Evolutionary conservation across 1,140 invertebrate species (phyloP), one percentile per base, ranked within the genome.

Genomic region (Harlomillsia oculata): DNA sequence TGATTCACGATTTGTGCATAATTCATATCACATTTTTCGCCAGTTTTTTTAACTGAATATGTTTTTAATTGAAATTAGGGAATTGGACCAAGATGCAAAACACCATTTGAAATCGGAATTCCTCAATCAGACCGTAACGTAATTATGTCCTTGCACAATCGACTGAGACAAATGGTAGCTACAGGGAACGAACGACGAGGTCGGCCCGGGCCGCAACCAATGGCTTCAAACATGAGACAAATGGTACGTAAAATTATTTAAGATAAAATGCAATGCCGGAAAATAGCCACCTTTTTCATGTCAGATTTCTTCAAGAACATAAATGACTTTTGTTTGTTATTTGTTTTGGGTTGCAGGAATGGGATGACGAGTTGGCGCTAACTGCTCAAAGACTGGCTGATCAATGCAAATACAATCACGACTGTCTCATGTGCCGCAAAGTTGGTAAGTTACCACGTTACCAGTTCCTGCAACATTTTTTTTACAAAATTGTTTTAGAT

Each of bases 311-410:
- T n/a, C n/a, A n/a, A n/a, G n/a, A n/a, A n/a, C n/a, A n/a, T n/a
- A n/a, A n/a, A n/a, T n/a, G n/a, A n/a, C n/a, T n/a, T n/a, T n/a
- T n/a, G n/a, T n/a, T n/a, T n/a, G n/a, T n/a, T n/a, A n/a, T n/a
- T n/a, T n/a, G n/a, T n/a, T n/a, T n/a, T n/a, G n/a, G n/a, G n/a
- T n/a, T 63, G 44, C 52, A 85, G 83, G 74, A 81, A 65, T 92
- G 89, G 89, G 88, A 92, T 68, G 84, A 90, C 41, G 85, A 90
- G 69, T 72, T 93, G 55, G 89, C 89, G 13, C 71, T 75, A 4
- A 75, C 81, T 39, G 88, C 89, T 6, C 87, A 91, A 68, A 76
- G 79, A 65, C 90, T 88, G 85, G 82, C 88, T 0, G 80, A 86
- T 58, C 79, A 81, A 44, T 92, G 88, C 68, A 76, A 78, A 29